Evolutionary conservation across 2,797 vertebrate species (phyloP).

Genomic region (Rhodeus uyekii): DNA sequence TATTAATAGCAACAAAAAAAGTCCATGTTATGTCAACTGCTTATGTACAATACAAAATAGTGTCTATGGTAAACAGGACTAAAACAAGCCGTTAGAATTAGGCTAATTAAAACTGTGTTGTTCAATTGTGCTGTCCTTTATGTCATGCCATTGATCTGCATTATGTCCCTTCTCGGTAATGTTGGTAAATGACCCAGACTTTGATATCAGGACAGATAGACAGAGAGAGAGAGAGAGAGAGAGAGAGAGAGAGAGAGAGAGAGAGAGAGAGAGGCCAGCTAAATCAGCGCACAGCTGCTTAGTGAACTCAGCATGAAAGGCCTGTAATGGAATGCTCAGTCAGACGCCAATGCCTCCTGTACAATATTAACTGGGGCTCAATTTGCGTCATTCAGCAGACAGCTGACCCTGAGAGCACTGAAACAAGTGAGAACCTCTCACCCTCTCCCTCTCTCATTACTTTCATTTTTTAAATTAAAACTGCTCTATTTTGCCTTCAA

Average conservation of each 20-base stretch:
- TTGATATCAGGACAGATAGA: constrained; percentile 24
- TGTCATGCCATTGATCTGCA: constrained; percentile 17
- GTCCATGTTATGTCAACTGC: background rate
- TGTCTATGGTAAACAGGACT: background rate
- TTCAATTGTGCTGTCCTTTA: constrained; percentile 33
- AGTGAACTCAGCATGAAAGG: constrained; percentile 67
- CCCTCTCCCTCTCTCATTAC: constrained; percentile 31
- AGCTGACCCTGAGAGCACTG: constrained; percentile 69
- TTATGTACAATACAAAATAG: background rate
- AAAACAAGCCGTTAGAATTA: background rate
- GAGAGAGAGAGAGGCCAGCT: constrained; percentile 55
- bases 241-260: constrained; percentile 53
- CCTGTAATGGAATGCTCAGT: constrained; percentile 77
- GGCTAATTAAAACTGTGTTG: background rate
- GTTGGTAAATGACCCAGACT: constrained; percentile 43
- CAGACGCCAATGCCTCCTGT: constrained; percentile 76
- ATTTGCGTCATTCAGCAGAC: constrained; percentile 80
- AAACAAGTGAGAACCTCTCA: constrained; percentile 42
- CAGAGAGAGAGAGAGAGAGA: constrained; percentile 44
- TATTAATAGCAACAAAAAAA: background rate
- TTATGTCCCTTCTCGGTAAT: constrained; percentile 16
- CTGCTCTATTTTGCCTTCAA: constrained; percentile 1
- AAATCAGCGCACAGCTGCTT: constrained; percentile 67
- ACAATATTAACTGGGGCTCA: constrained; percentile 78
- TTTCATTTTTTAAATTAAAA: constrained; percentile 11